Conservation (phyloP, 92 coral and sea anemone genomes). For the Epizoanthus stellaris region DNA sequence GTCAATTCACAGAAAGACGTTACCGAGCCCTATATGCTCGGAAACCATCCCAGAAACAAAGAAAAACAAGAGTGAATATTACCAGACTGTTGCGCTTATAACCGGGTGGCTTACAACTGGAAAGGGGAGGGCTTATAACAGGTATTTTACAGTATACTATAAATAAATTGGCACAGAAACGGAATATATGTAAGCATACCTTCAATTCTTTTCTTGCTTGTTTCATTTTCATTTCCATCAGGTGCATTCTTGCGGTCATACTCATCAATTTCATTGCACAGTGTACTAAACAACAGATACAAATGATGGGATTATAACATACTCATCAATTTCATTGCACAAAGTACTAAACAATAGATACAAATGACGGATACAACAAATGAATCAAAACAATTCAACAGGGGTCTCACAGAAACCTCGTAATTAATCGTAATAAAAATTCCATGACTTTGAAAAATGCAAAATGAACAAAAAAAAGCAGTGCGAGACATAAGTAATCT, state of each 20-base stretch:
- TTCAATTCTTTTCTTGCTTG: slow-evolving; percentile 58
- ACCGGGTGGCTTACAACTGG: too few relatives aligned
- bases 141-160: too few relatives aligned
- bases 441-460: too few relatives aligned
- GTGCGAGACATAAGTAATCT: too few relatives aligned
- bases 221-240: slow-evolving; percentile 61
- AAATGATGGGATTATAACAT: neutral
- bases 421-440: neutral
- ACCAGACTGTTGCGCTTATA: too few relatives aligned
- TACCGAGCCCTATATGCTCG: too few relatives aligned
- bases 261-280: slow-evolving; percentile 91
- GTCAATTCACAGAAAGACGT: too few relatives aligned
- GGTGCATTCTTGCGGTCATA: slow-evolving; percentile 66
- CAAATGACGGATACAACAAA: neutral
- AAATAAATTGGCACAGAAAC: too few relatives aligned
- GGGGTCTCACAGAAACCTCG: slow-evolving; percentile 55
- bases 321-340: slow-evolving; percentile 58
- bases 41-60: too few relatives aligned
- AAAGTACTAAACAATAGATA: slow-evolving; percentile 65
- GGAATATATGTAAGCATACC: slow-evolving; percentile 43
- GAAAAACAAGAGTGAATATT: too few relatives aligned
- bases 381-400: slow-evolving; percentile 61
- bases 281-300: slow-evolving; percentile 57
- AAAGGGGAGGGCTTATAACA: too few relatives aligned
- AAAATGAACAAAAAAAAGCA: too few relatives aligned